A percentile compares a stretch with the other conserved stretches of the same genome.
Conservation (phyloP, 2,797 vertebrate genomes). For the Poecilia gillii region DNA sequence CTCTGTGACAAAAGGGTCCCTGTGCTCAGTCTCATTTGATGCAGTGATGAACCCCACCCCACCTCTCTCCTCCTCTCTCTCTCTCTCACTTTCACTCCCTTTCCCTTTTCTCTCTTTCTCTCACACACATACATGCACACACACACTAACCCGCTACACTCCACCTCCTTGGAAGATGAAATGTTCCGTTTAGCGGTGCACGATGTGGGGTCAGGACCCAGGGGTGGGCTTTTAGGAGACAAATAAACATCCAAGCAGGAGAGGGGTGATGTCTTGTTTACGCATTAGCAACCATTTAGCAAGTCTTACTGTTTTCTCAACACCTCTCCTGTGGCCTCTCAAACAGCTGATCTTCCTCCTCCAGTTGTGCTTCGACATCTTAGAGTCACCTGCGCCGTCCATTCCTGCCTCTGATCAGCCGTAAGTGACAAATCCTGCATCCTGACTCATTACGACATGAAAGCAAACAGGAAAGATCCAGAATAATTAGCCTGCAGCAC, state of each 20-base stretch:
- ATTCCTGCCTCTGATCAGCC: conserved; percentile 11
- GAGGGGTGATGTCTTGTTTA: conserved; percentile 96
- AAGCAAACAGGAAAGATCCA: conserved; percentile 25
- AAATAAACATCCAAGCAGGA: conserved; percentile 89
- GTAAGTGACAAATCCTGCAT: conserved; percentile 6
- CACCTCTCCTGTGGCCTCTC: conserved; percentile 54
- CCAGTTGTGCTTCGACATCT: conserved; percentile 26
- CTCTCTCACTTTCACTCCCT: neutral
- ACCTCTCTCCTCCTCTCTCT: conserved; percentile 32
- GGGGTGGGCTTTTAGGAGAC: conserved; percentile 83
- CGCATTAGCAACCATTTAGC: conserved; percentile 85
- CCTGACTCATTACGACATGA: conserved; percentile 12
- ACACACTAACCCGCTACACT: conserved; percentile 22
- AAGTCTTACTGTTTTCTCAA: conserved; percentile 67
- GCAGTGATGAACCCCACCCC: conserved; percentile 70
- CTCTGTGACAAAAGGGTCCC: conserved; percentile 90
- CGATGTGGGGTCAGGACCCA: conserved; percentile 73
- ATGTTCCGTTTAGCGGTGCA: conserved; percentile 72
- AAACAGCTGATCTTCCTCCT: conserved; percentile 63
- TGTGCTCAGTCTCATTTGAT: conserved; percentile 83
- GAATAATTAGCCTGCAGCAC: conserved; percentile 57
- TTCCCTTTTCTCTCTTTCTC: conserved; percentile 28
- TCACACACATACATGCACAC: conserved; percentile 38
- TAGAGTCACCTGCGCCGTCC: conserved; percentile 22
- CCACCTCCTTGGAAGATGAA: conserved; percentile 71